phyloP scores from a whole-genome alignment of 1,140 invertebrate species.

The Doryteuthis pealeii region DNA sequence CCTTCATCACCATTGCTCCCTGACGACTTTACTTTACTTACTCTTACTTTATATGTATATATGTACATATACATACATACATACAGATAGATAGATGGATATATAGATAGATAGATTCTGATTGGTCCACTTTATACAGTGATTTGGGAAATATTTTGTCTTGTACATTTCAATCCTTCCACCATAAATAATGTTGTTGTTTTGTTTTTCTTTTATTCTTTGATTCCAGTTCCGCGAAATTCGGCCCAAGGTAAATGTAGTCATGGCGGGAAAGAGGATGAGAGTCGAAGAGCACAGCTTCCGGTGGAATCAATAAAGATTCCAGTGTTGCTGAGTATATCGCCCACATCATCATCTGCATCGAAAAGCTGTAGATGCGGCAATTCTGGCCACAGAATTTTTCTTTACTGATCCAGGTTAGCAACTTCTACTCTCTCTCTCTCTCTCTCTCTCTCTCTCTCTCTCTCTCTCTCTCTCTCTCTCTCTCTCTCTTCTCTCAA shows the following conservation, averaged over 20 bases:
- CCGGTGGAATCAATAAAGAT: conserved; percentile 34
- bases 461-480: too few species aligned
- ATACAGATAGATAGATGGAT: neutral
- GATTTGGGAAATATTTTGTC: too few species aligned
- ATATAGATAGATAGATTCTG: neutral
- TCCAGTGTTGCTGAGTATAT: conserved; percentile 8
- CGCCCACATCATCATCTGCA: conserved; percentile 24
- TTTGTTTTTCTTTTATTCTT: neutral
- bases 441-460: too few species aligned
- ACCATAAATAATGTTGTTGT: too few species aligned
- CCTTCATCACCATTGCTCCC: too few species aligned
- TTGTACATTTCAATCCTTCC: too few species aligned
- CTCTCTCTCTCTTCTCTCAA: too few species aligned
- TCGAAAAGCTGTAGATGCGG: conserved; percentile 17
- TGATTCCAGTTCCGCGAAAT: conserved; percentile 11
- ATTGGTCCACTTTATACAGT: too few species aligned
- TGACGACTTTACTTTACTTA: too few species aligned
- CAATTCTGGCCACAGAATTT: conserved; percentile 25
- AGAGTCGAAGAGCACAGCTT: conserved; percentile 14
- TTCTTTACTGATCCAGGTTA: conserved; percentile 25
- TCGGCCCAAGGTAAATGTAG: conserved; percentile 29
- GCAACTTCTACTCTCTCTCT: too few species aligned
- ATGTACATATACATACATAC: neutral
- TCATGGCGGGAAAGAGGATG: conserved; percentile 28
- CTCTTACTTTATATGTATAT: conserved; percentile 11